A percentile compares a stretch with the other conserved stretches of the same genome.
phyloP scores from a whole-genome alignment of 2,797 vertebrate genomes.

The Notamacropus eugenii region DNA sequence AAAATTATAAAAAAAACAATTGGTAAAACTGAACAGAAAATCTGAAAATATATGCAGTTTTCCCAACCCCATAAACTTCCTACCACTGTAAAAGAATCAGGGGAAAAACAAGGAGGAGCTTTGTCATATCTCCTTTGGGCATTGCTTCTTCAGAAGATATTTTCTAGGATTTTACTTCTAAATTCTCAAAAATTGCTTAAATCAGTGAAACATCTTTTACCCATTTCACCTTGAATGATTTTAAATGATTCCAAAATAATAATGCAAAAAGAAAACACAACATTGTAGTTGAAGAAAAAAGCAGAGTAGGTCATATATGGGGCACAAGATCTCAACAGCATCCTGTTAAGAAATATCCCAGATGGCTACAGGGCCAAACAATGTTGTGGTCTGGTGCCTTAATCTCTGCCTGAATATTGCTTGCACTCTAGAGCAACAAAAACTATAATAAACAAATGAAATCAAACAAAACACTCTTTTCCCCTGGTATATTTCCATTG shows the following conservation, averaged over 20 bases:
- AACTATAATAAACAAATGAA: background rate
- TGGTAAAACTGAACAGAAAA: background rate
- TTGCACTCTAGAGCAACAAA: background rate
- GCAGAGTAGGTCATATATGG: slow-evolving; percentile 23
- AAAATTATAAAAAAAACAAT: background rate
- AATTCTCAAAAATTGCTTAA: background rate
- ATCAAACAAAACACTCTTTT: background rate
- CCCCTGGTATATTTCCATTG: background rate
- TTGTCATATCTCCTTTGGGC: background rate
- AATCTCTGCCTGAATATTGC: background rate
- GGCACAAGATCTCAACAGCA: background rate
- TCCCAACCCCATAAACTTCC: background rate
- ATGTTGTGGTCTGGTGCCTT: background rate
- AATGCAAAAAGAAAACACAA: background rate
- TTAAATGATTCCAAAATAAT: background rate
- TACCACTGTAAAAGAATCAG: background rate
- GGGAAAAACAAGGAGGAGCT: background rate
- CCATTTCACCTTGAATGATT: background rate
- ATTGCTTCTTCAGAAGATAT: background rate
- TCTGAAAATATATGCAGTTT: background rate
- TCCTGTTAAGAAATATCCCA: slow-evolving; percentile 16
- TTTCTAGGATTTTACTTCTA: background rate
- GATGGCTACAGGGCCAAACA: slow-evolving; percentile 22
- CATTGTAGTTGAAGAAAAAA: background rate
- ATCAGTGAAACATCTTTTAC: background rate